Evolutionary conservation across 2,113 vertebrate species (phyloP), one percentile per base, ranked within the genome.

Genomic region (Octodon degus): DNA sequence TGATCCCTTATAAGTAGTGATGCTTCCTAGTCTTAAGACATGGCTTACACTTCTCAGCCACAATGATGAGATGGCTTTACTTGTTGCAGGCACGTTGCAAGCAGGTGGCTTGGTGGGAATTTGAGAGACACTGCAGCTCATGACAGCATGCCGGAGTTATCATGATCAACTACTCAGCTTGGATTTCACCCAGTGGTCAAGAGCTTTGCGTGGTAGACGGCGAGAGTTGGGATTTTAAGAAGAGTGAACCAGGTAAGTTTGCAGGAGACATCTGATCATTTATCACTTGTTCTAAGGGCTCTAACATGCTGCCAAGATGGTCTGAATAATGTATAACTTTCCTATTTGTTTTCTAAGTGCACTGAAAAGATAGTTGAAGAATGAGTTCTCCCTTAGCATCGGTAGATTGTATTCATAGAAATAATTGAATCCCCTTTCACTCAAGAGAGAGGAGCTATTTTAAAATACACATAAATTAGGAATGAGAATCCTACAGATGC

Each of bases 1-100:
- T 91, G 95, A 89, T 76, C 17, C 47, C 16, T 96, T 67, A 93
- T 94, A 96, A 92, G 25, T 60, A 32, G 19, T 68, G 0, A 10
- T 92, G 32, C 53, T 88, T 96, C 58, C 55, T 93, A 0, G 12
- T 84, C 70, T 22, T 84, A 91, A 62, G 47, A 89, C 0, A 58
- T 53, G 4, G 30, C 34, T 96, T 30, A 91, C n/a, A 58, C 91
- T 91, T 98, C 97, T 96, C 91, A 89, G 85, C 96, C 96, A 97
- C 97, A 98, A 95, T 93, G 5, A 94, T 96, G 89, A 60, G 95
- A 93, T 95, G 47, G 93, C 14, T 97, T 22, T 95, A 6, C 98
- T 96, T 98, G 84, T 98, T 98, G 20, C 97, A 99, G 98, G 91
- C 97, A 96, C 5, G 0, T 97, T 98, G 98, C 96, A 96, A 98